phyloP scores from a whole-genome alignment of 2,797 vertebrate genomes.

The Siniperca obscura region DNA sequence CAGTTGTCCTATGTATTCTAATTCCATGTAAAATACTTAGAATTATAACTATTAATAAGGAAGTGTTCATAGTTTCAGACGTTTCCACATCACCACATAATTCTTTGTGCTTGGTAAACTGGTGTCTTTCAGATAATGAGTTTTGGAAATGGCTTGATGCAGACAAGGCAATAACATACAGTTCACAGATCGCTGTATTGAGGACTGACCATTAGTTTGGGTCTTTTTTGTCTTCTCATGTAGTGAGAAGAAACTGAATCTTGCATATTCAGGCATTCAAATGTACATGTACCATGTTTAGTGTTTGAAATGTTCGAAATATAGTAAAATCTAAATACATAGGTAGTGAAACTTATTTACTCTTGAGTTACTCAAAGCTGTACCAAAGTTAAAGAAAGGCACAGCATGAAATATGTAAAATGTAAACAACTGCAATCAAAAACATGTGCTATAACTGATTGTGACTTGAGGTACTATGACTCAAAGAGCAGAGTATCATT shows the following conservation, averaged over 20 bases:
- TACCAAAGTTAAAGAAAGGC: constrained; percentile 37
- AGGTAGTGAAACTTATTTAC: background rate
- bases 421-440: constrained; percentile 63
- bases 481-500: constrained; percentile 6
- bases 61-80: constrained; percentile 28
- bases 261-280: constrained; percentile 58
- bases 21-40: constrained; percentile 24
- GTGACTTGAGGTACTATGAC: constrained; percentile 27
- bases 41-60: constrained; percentile 4
- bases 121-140: constrained; percentile 22
- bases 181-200: constrained; percentile 12
- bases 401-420: constrained; percentile 31
- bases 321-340: constrained; percentile 18
- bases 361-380: constrained; percentile 11
- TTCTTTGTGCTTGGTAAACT: constrained; percentile 59
- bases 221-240: constrained; percentile 6
- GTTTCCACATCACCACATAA: constrained; percentile 25
- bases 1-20: constrained; percentile 3
- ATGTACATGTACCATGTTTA: background rate
- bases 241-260: constrained; percentile 16
- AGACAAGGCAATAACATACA: constrained; percentile 39
- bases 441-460: constrained; percentile 24
- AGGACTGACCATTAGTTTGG: constrained; percentile 14
- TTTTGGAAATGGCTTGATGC: constrained; percentile 23
- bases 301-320: constrained; percentile 42